phyloP scores from a whole-genome alignment of 1,140 invertebrate species.

The Calliopsis andreniformis region DNA sequence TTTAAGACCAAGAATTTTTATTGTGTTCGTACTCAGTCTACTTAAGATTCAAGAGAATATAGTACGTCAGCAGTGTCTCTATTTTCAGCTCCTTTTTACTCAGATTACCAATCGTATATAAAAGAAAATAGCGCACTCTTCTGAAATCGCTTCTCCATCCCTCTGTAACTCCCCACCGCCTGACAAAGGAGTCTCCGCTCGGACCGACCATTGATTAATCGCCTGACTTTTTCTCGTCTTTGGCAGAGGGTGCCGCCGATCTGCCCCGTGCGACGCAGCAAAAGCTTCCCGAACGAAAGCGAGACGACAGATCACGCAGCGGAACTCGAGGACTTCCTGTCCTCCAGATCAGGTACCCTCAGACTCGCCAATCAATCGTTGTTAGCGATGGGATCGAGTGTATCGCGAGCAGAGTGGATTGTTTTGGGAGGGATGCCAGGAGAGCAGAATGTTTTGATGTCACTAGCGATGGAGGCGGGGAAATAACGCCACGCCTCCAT shows the following conservation, averaged over 20 bases:
- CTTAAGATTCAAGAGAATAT: no score
- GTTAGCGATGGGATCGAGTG: not conserved
- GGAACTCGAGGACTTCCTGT: slow-evolving; percentile 73
- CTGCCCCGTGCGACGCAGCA: slow-evolving; percentile 73
- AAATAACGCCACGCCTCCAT: no score
- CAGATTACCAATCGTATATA: not conserved
- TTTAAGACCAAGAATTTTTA: no score
- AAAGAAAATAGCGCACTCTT: slow-evolving; percentile 8
- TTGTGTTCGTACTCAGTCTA: no score
- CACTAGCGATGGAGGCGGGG: no score
- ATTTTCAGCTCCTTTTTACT: not conserved
- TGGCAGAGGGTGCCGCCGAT: slow-evolving; percentile 71
- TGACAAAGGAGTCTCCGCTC: not conserved
- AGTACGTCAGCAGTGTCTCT: slow-evolving; percentile 9
- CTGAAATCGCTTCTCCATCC: slow-evolving; percentile 9
- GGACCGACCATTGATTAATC: slow-evolving; percentile 40
- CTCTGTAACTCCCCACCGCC: not conserved
- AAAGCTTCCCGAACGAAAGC: slow-evolving; percentile 74
- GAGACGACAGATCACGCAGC: slow-evolving; percentile 70
- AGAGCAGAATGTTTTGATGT: no score
- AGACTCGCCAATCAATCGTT: not conserved
- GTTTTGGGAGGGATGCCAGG: not conserved
- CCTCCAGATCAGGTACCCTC: slow-evolving; percentile 72
- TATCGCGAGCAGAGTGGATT: not conserved
- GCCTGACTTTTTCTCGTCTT: slow-evolving; percentile 53